Conservation (phyloP, 2,888 invertebrate species). For the Chloroclystis v-ata region DNA sequence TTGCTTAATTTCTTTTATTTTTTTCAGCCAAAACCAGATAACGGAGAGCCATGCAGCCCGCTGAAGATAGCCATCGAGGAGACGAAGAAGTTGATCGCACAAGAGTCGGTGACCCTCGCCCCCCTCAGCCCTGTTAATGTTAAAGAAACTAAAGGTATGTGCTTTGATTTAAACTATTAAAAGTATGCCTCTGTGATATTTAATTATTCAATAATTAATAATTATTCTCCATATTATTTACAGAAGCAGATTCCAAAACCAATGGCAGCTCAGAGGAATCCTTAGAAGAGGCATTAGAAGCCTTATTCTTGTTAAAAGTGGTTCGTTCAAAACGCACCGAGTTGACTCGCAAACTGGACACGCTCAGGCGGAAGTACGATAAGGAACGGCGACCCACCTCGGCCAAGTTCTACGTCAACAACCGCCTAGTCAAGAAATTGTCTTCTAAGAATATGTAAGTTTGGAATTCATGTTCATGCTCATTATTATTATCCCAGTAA, state of each 20-base stretch:
- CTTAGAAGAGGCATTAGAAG: slow-evolving; percentile 87
- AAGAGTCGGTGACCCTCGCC: slow-evolving; percentile 34
- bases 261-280: slow-evolving; percentile 77
- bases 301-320: slow-evolving; percentile 87
- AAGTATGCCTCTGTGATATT: too few relatives aligned
- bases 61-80: slow-evolving; percentile 34
- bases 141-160: slow-evolving; percentile 34
- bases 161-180: neutral
- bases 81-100: slow-evolving; percentile 43
- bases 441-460: slow-evolving; percentile 49
- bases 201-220: too few relatives aligned
- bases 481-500: too few relatives aligned
- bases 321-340: slow-evolving; percentile 90
- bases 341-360: slow-evolving; percentile 91
- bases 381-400: slow-evolving; percentile 83
- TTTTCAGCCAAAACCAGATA: slow-evolving; percentile 42
- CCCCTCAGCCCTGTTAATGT: slow-evolving; percentile 32
- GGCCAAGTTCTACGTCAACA: slow-evolving; percentile 83
- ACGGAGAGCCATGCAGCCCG: slow-evolving; percentile 45
- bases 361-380: slow-evolving; percentile 88
- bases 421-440: slow-evolving; percentile 42
- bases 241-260: slow-evolving; percentile 44
- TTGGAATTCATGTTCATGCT: neutral
- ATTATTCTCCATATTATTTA: too few relatives aligned
- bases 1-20: too few relatives aligned